A percentile compares a stretch with the other conserved stretches of the same genome.
These are phyloP conservation scores for Cyrtodaria siliqua DNA, from an alignment of 2,888 invertebrate species.

Conservation along the genomic window DNA sequence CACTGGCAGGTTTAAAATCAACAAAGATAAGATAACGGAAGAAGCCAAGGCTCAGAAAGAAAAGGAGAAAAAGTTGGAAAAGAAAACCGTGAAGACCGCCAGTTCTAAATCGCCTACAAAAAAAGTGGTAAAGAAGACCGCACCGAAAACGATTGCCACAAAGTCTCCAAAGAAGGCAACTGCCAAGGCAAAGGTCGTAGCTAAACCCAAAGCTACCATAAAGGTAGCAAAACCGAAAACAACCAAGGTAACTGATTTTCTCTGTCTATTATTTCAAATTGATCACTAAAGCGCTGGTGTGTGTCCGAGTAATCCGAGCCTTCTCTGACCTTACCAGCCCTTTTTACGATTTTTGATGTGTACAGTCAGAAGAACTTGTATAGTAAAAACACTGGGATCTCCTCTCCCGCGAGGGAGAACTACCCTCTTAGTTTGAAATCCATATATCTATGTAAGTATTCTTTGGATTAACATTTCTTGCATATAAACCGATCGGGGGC, in stretches of 20 bases:
- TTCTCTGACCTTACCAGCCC: too few species aligned
- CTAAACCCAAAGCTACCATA: slow-evolving; percentile 33
- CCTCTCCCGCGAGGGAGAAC: too few species aligned
- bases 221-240: slow-evolving; percentile 5
- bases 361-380: too few species aligned
- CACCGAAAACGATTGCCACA: slow-evolving; percentile 14
- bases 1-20: slow-evolving; percentile 65
- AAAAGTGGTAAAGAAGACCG: slow-evolving; percentile 1
- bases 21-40: slow-evolving; percentile 45
- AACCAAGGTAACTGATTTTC: slow-evolving; percentile 3
- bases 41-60: slow-evolving; percentile 46
- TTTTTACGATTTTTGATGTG: too few species aligned
- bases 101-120: slow-evolving; percentile 1
- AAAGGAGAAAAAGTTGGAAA: slow-evolving; percentile 37
- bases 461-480: too few species aligned
- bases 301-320: too few species aligned
- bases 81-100: slow-evolving; percentile 15
- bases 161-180: slow-evolving; percentile 53
- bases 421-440: too few species aligned
- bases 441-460: too few species aligned
- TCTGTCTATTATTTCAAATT: too few species aligned
- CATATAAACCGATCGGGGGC: too few species aligned
- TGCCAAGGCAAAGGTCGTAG: slow-evolving; percentile 36
- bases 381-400: too few species aligned
- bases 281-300: too few species aligned